These are phyloP conservation scores for Caligus rogercresseyi DNA, from an alignment of 1,140 invertebrate genomes.

Conservation along the genomic window DNA sequence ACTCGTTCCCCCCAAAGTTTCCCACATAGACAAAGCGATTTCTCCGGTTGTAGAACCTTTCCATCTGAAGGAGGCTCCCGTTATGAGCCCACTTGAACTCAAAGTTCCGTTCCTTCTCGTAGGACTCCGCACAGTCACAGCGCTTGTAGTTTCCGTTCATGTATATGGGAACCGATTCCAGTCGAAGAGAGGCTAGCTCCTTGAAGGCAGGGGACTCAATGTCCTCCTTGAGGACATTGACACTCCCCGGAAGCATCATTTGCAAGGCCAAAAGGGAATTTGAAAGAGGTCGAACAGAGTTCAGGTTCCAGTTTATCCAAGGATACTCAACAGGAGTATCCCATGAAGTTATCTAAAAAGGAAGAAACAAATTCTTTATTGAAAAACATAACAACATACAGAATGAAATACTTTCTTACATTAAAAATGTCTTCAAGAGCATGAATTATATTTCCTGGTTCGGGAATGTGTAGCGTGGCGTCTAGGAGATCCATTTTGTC, in stretches of 20 bases:
- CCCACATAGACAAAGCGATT: conserved; percentile 5
- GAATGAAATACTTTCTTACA: neutral
- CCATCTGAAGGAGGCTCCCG: conserved; percentile 1
- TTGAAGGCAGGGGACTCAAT: conserved; percentile 1
- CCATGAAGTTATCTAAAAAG: conserved; percentile 8
- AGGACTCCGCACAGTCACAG: conserved; percentile 1
- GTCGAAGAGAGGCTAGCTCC: conserved; percentile 3
- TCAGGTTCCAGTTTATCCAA: conserved; percentile 15
- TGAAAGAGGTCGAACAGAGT: neutral
- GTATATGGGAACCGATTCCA: conserved; percentile 10
- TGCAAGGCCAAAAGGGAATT: conserved; percentile 5
- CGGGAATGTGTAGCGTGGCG: neutral
- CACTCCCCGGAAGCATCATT: conserved; percentile 6
- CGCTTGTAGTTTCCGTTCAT: conserved; percentile 18
- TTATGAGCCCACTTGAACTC: neutral
- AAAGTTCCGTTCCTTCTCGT: conserved; percentile 5
- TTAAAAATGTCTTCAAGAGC: neutral
- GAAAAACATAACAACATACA: neutral
- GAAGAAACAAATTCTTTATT: neutral
- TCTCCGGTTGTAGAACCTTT: conserved; percentile 12
- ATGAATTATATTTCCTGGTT: neutral
- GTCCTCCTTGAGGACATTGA: conserved; percentile 4
- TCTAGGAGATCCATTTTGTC: neutral
- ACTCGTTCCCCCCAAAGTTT: conserved; percentile 8
- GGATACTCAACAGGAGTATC: neutral